These are phyloP conservation scores for Calonectris borealis DNA, from an alignment of 2,113 vertebrate genomes.

Conservation along the genomic window DNA sequence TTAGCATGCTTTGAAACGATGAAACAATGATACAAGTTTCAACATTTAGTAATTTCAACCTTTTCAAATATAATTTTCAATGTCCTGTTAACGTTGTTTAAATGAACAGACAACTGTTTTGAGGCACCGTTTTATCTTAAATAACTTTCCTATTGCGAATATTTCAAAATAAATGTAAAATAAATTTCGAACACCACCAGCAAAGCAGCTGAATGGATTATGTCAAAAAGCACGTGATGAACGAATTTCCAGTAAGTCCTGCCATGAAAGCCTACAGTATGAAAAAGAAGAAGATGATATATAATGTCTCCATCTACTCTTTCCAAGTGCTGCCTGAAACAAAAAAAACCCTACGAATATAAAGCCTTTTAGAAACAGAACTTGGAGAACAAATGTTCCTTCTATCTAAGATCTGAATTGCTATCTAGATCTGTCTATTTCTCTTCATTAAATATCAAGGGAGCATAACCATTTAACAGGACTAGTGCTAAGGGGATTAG, in stretches of 20 bases:
- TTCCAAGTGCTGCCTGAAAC: constrained; percentile 58
- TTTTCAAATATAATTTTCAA: neutral
- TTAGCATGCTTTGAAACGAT: neutral
- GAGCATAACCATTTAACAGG: neutral
- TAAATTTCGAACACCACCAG: neutral
- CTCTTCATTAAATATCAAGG: neutral
- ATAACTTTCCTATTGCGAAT: neutral
- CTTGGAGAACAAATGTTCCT: neutral
- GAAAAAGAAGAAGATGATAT: constrained; percentile 73
- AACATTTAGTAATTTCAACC: neutral
- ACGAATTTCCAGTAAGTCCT: constrained; percentile 68
- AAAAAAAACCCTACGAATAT: constrained; percentile 59
- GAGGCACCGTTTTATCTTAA: neutral
- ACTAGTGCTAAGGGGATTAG: neutral
- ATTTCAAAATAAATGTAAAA: constrained; percentile 14
- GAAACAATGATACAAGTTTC: neutral
- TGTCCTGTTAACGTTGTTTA: neutral
- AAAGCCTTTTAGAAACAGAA: constrained; percentile 24
- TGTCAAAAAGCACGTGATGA: constrained; percentile 70
- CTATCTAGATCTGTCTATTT: neutral
- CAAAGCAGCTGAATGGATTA: neutral
- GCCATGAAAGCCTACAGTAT: constrained; percentile 44
- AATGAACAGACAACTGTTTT: neutral
- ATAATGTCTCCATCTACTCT: constrained; percentile 65
- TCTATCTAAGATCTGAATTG: neutral